Percentiles rank a stretch among this genome's conserved stretches.
Evolutionary conservation across 2,113 vertebrate genomes (phyloP).

Genomic region (Odontesthes bonariensis): DNA sequence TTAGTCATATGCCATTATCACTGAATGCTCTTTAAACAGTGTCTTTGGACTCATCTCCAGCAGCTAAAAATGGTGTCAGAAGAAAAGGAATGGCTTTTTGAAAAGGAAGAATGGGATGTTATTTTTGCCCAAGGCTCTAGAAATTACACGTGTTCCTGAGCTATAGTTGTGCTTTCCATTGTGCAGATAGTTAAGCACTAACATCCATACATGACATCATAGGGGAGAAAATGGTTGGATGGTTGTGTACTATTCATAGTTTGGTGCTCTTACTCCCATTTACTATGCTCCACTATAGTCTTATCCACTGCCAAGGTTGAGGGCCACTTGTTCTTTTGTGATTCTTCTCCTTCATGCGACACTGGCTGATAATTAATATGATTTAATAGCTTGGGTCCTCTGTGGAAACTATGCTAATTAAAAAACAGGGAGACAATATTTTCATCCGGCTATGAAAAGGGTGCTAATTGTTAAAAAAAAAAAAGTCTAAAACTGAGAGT

Average conservation of each 20-base stretch:
- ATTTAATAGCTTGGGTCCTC: constrained; percentile 65
- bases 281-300: background rate
- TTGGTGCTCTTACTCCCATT: background rate
- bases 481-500: constrained; percentile 29
- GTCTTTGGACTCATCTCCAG: constrained; percentile 4
- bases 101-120: constrained; percentile 8
- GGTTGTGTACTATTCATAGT: background rate
- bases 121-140: constrained; percentile 32
- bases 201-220: background rate
- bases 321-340: constrained; percentile 16
- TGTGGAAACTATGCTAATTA: constrained; percentile 69
- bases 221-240: background rate
- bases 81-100: constrained; percentile 16
- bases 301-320: constrained; percentile 32
- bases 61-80: constrained; percentile 5
- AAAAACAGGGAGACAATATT: constrained; percentile 61
- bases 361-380: constrained; percentile 72
- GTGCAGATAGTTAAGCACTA: background rate
- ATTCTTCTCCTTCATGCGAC: constrained; percentile 34
- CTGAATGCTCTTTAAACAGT: background rate
- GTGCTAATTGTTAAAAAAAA: constrained; percentile 53
- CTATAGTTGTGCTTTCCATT: background rate
- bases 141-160: constrained; percentile 6
- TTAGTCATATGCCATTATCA: constrained; percentile 33
- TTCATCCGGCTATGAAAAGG: constrained; percentile 60